Percentiles rank a stretch among this genome's conserved stretches.
Conservation (phyloP, 2,797 vertebrate species). For the Microhierax caerulescens region DNA sequence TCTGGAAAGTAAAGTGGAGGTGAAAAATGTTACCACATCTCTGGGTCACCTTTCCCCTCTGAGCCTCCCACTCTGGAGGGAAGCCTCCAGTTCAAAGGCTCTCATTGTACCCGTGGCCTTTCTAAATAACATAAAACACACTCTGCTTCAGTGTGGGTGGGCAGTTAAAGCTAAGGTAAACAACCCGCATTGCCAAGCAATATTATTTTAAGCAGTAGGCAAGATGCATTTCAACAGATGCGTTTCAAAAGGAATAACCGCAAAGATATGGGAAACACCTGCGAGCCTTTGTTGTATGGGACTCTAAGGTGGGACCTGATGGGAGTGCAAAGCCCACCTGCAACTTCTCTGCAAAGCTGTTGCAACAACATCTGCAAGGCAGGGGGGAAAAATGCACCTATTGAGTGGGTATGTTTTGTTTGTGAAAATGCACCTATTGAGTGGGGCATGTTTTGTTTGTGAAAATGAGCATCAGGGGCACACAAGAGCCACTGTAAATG, state of each 20-base stretch:
- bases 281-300: neutral
- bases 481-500: accelerated
- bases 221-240: neutral
- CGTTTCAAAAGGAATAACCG: neutral
- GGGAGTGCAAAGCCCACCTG: neutral
- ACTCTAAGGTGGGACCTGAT: neutral
- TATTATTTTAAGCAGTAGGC: neutral
- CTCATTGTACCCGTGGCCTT: neutral
- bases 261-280: slow-evolving; percentile 6
- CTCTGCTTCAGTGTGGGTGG: slow-evolving; percentile 9
- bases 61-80: neutral
- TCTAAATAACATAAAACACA: neutral
- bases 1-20: neutral
- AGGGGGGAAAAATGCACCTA: neutral
- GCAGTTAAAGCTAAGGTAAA: slow-evolving; percentile 25
- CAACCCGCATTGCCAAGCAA: neutral
- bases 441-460: accelerated
- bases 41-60: neutral
- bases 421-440: neutral
- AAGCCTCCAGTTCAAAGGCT: neutral
- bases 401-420: accelerated
- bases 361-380: neutral
- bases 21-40: neutral
- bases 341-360: neutral
- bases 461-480: accelerated